Base-by-base conservation (phyloP, 2,888 invertebrate species). In the Phragmatobia fuliginosa region DNA sequence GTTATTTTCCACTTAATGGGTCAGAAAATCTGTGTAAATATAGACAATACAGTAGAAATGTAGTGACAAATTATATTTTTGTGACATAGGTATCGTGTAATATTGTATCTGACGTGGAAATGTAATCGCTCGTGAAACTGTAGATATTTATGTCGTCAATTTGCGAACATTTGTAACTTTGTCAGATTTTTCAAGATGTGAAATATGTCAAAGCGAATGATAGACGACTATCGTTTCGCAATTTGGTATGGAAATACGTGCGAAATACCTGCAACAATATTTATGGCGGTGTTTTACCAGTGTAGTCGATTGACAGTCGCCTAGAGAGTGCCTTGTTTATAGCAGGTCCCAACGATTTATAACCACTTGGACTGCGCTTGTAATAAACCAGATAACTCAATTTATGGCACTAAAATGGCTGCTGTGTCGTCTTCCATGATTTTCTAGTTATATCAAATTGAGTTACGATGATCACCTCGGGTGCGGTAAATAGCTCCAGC, bases 381-480 rank as follows among this genome's bases (percentile, higher is more conserved):
- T 90, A 90, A 91, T 91, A 90, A 90, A 90, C 88, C 82, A 87
- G 89, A 91, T 91, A 90, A 88, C 90, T 91, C 87, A 87, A 88
- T 91, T 90, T 89, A 90, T 88, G 87, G 87, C 85, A 85, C 85
- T 85, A 84, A 86, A 89, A 85, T 83, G 85, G 85, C 79, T 78
- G 79, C 81, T 82, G 81, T 84, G 86, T 87, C 87, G 84, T 82
- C 83, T 86, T 83, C 78, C 76, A 86, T 85, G 85, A 84, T 83
- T 82, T 84, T 79, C 78, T 83, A 85, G 85, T 86, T 90, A 87
- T 84, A 86, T 90, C 87, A 87, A 85, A 76, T 82, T 81, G 87
- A 89, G 83, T 87, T 87, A 89, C 85, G 86, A 83, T 85, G 81
- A 87, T 86, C 85, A 83, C 82, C 82, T 82, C 76, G 83, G 80